phyloP scores from a whole-genome alignment of 2,113 vertebrate species.

The Rafetus swinhoei region DNA sequence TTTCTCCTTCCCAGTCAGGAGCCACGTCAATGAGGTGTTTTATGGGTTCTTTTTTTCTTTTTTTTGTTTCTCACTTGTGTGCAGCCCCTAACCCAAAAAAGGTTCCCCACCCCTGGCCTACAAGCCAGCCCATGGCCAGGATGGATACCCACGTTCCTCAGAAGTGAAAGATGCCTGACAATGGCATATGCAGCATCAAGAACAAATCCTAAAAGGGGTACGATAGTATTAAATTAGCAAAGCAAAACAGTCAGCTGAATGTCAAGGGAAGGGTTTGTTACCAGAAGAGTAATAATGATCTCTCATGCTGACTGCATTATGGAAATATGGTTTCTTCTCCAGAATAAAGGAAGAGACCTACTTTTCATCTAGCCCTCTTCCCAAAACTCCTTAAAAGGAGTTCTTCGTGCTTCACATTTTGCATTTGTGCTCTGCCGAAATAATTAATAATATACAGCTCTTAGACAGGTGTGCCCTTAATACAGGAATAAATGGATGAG shows the following conservation, averaged over 20 bases:
- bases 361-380: accelerated
- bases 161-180: not conserved
- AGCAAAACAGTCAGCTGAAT: not conserved
- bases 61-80: too few relatives aligned
- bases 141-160: not conserved
- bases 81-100: too few relatives aligned
- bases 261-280: not conserved
- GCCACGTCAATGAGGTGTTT: too few relatives aligned
- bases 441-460: not conserved
- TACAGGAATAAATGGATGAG: accelerated
- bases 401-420: not conserved
- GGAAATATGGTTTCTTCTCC: not conserved
- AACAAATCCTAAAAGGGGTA: not conserved
- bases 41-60: too few relatives aligned
- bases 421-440: not conserved
- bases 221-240: not conserved
- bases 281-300: not conserved
- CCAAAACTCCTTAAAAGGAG: not conserved
- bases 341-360: accelerated
- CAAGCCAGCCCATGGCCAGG: not conserved
- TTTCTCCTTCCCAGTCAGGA: too few relatives aligned
- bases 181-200: not conserved
- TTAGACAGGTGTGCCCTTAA: accelerated
- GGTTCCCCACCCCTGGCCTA: too few relatives aligned
- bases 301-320: not conserved